Evolutionary conservation across 2,888 invertebrate species (phyloP).

Genomic region (Therioaphis trifolii): DNA sequence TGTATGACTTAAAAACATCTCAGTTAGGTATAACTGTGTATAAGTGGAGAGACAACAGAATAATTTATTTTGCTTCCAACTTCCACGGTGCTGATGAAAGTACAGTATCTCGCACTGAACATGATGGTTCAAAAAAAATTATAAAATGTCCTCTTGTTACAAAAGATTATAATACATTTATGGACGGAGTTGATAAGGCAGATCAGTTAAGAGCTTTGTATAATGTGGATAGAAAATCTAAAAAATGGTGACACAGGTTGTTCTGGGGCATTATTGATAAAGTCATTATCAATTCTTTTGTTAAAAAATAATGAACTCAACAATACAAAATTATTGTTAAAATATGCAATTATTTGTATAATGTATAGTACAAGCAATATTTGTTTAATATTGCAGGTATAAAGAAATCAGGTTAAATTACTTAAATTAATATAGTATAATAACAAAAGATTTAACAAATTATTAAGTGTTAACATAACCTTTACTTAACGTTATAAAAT

Average conservation of each 20-base stretch:
- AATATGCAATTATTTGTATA: too few species aligned
- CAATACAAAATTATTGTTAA: conserved; percentile 22
- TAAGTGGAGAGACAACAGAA: conserved; percentile 64
- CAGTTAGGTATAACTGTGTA: conserved; percentile 51
- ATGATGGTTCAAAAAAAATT: conserved; percentile 38
- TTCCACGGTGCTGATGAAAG: conserved; percentile 64
- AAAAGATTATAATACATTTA: conserved; percentile 65
- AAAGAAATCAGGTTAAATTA: too few species aligned
- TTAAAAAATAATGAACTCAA: conserved; percentile 63
- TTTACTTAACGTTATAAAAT: too few species aligned
- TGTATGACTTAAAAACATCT: conserved; percentile 40
- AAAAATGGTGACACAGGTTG: conserved; percentile 41
- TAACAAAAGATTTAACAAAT: too few species aligned
- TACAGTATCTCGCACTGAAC: conserved; percentile 62
- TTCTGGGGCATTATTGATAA: conserved; percentile 58
- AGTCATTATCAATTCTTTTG: conserved; percentile 51
- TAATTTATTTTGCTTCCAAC: conserved; percentile 59
- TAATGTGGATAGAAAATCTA: conserved; percentile 24
- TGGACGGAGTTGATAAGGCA: conserved; percentile 65
- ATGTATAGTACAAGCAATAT: too few species aligned
- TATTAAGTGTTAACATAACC: too few species aligned
- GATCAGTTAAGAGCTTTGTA: conserved; percentile 62
- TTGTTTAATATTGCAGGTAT: too few species aligned
- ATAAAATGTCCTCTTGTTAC: conserved; percentile 64
- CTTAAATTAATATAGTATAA: too few species aligned